phyloP scores from a whole-genome alignment of 2,113 vertebrate genomes.

The Propithecus coquereli region DNA sequence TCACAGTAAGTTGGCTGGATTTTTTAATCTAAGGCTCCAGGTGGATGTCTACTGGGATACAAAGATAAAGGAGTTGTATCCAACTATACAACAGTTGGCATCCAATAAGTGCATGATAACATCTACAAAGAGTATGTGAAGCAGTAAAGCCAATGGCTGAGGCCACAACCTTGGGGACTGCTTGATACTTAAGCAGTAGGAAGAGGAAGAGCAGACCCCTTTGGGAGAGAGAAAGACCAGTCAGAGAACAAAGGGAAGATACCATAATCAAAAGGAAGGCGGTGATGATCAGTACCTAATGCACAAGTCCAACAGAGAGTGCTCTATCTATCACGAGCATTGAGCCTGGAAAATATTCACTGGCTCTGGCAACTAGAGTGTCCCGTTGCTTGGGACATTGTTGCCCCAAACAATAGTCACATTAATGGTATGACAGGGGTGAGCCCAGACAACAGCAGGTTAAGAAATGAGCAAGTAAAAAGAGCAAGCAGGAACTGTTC shows the following conservation, averaged over 20 bases:
- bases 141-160: background rate
- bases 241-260: background rate
- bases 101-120: background rate
- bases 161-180: background rate
- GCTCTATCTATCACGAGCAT: background rate
- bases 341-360: background rate
- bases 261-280: background rate
- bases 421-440: background rate
- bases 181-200: background rate
- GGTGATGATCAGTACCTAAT: background rate
- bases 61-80: background rate
- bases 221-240: background rate
- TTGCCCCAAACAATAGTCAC: background rate
- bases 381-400: too few relatives aligned
- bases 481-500: background rate
- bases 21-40: background rate
- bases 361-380: background rate
- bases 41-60: background rate
- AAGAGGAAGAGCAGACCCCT: background rate
- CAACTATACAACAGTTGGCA: background rate
- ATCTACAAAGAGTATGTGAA: background rate
- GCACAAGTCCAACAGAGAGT: background rate
- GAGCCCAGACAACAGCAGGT: background rate
- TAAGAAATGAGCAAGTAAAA: background rate
- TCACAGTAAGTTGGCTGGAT: background rate